phyloP scores from a whole-genome alignment of 2,888 invertebrate species.

The Caenorhabditis afra region DNA sequence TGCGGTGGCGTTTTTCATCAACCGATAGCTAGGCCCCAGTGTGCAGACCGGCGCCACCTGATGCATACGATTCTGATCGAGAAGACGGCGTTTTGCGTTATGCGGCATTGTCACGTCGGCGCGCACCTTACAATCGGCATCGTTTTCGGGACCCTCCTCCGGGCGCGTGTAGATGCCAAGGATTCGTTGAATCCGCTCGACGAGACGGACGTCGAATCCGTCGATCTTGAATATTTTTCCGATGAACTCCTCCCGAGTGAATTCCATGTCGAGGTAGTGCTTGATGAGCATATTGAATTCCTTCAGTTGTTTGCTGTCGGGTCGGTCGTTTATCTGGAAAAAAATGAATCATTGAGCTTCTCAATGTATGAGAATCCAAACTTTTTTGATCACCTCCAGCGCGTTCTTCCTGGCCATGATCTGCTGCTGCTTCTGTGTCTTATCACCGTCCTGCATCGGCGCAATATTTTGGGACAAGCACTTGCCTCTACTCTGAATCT shows the following conservation, averaged over 20 bases:
- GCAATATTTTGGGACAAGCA: not conserved
- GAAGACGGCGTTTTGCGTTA: constrained; percentile 19
- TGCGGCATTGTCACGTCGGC: constrained; percentile 16
- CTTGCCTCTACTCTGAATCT: constrained; percentile 14
- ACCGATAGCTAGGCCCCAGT: constrained; percentile 82
- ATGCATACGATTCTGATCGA: constrained; percentile 68
- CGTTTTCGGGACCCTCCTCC: not conserved
- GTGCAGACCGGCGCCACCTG: constrained; percentile 84
- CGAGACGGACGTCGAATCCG: not conserved
- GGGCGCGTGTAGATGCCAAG: constrained; percentile 7
- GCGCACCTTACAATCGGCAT: constrained; percentile 10
- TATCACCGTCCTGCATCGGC: not conserved
- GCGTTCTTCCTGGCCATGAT: constrained; percentile 13
- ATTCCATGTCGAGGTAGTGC: constrained; percentile 13
- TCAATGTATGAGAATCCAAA: not conserved
- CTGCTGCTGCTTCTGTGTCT: not conserved
- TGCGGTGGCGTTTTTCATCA: constrained; percentile 19
- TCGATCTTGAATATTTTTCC: constrained; percentile 7
- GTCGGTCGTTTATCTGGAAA: constrained; percentile 13
- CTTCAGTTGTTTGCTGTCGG: not conserved
- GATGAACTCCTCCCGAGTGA: constrained; percentile 1
- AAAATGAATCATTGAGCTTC: too few relatives aligned
- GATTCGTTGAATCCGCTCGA: not conserved
- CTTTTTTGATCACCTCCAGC: not conserved
- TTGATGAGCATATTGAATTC: not conserved